Conservation (phyloP, 1,140 invertebrate species). For the Homarus americanus region DNA sequence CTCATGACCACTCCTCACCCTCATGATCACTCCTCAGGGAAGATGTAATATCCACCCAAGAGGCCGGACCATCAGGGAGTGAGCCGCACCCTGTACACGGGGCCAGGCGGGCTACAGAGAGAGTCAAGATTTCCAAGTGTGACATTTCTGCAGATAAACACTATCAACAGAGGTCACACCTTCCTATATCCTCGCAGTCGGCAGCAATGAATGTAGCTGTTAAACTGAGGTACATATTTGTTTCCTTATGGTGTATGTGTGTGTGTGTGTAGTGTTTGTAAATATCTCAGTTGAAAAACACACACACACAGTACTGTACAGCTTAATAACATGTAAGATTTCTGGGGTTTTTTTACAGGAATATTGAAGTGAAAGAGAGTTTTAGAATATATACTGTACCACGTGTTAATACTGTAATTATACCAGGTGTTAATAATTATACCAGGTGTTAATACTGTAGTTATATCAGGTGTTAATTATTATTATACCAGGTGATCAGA, state of each 20-base stretch:
- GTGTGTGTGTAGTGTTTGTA: conserved; percentile 5
- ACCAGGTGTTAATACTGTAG: conserved; percentile 22
- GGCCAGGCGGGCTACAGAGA: conserved; percentile 33
- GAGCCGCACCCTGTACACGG: conserved; percentile 7
- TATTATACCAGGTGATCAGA: too few species aligned
- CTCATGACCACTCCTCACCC: too few species aligned
- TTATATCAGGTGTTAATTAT: too few species aligned
- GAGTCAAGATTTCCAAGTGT: conserved; percentile 36
- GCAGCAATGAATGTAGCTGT: conserved; percentile 66
- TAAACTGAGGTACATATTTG: conserved; percentile 63
- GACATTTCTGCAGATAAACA: conserved; percentile 56
- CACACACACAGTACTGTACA: too few species aligned
- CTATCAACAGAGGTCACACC: conserved; percentile 51
- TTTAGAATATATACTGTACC: too few species aligned
- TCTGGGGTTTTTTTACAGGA: background rate
- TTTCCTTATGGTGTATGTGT: background rate
- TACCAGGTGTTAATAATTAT: background rate
- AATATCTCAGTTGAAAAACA: too few species aligned
- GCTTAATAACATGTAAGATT: background rate
- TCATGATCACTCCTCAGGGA: conserved; percentile 35
- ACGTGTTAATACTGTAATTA: too few species aligned
- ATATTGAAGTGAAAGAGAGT: background rate
- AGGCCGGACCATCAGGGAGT: conserved; percentile 22
- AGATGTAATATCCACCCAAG: conserved; percentile 46
- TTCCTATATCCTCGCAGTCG: conserved; percentile 61